A percentile compares a stretch with the other conserved stretches of the same genome.
Conservation (phyloP, 2,797 vertebrate species). For the Anguilla pacifica region DNA sequence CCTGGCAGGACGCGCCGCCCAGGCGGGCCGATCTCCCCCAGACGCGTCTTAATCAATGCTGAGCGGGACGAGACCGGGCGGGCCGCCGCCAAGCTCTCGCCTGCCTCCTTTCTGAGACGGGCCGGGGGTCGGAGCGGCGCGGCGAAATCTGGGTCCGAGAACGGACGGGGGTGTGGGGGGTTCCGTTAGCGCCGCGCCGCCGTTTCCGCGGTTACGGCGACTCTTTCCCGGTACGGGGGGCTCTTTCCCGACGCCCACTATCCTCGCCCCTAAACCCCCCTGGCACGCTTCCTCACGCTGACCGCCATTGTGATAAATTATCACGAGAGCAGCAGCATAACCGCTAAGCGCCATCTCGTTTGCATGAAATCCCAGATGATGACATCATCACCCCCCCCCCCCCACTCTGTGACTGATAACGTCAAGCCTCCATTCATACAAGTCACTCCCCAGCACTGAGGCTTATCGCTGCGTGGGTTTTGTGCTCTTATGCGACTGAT, state of each 20-base stretch:
- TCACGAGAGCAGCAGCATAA: no score
- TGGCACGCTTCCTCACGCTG: neutral
- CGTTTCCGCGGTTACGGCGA: neutral
- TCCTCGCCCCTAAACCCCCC: neutral
- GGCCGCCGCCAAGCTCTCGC: neutral
- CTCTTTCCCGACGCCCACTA: neutral
- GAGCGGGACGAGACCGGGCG: neutral
- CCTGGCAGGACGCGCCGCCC: neutral
- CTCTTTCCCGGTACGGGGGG: no score
- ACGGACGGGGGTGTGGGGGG: neutral
- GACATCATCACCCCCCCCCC: neutral
- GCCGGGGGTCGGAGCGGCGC: neutral
- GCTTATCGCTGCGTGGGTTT: neutral
- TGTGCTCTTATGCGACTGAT: neutral
- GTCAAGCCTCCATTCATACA: neutral
- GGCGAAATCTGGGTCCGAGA: neutral
- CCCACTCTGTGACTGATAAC: no score
- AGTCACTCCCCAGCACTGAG: neutral
- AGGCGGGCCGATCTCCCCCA: neutral
- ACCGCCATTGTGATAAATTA: neutral
- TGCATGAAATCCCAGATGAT: neutral
- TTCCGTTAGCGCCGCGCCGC: neutral
- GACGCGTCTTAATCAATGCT: slow-evolving; percentile 19
- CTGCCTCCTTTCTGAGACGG: neutral
- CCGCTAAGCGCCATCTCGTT: no score